A percentile compares a stretch with the other conserved stretches of the same genome.
Conservation (phyloP, 2,113 vertebrate genomes). For the Scatophagus argus region DNA sequence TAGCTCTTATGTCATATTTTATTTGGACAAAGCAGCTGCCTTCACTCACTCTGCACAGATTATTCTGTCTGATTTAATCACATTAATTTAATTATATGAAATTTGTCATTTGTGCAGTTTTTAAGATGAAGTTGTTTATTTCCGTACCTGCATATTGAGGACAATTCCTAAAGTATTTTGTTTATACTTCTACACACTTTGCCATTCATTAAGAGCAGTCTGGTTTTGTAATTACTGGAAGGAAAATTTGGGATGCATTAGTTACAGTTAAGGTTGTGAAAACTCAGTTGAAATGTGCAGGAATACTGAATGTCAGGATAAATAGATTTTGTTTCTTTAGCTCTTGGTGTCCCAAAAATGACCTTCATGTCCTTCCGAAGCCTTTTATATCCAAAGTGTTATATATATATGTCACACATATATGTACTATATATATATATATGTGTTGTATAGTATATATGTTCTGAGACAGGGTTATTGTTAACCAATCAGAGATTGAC, state of each 20-base stretch:
- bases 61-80: too few relatives aligned
- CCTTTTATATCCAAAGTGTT: constrained; percentile 18
- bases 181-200: background rate
- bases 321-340: background rate
- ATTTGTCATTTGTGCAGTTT: too few relatives aligned
- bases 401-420: too few relatives aligned
- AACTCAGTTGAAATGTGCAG: background rate
- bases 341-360: background rate
- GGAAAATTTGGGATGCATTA: background rate
- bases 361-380: background rate
- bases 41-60: too few relatives aligned
- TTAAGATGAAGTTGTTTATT: too few relatives aligned
- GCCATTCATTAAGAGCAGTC: background rate
- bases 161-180: too few relatives aligned
- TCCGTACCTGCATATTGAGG: too few relatives aligned
- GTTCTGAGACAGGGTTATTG: background rate
- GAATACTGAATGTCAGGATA: background rate
- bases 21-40: too few relatives aligned
- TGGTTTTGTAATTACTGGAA: background rate
- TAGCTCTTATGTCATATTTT: too few relatives aligned
- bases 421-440: too few relatives aligned
- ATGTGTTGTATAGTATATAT: too few relatives aligned
- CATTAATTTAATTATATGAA: too few relatives aligned
- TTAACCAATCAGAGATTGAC: constrained; percentile 33
- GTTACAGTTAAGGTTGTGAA: background rate